Percentiles rank a stretch among this genome's conserved stretches.
phyloP scores from a whole-genome alignment of 2,113 vertebrate species.

The Columba livia region DNA sequence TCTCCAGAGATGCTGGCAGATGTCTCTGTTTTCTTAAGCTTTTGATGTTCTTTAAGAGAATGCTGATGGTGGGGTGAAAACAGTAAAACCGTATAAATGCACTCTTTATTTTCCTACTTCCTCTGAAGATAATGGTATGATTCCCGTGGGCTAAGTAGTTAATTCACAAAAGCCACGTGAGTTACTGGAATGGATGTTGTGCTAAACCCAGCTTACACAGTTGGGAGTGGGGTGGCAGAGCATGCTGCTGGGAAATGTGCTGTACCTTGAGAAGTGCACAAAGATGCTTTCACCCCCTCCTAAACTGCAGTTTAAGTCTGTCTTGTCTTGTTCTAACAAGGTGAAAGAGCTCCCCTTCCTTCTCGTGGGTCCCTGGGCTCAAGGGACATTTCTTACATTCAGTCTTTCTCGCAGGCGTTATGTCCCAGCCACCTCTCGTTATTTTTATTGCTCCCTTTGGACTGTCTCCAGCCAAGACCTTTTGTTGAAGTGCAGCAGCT shows the following conservation, averaged over 20 bases:
- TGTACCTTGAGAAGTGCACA: background rate
- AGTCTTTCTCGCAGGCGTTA: background rate
- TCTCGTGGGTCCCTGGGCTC: fast-evolving
- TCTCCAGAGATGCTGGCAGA: slow-evolving; percentile 8
- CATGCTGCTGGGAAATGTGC: fast-evolving
- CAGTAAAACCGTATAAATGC: slow-evolving; percentile 1
- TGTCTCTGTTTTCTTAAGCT: background rate
- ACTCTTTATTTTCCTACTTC: slow-evolving; percentile 10
- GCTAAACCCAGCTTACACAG: background rate
- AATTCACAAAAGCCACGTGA: background rate
- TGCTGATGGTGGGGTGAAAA: background rate
- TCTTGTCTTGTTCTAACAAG: background rate
- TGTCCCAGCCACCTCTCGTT: background rate
- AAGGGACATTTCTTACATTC: background rate
- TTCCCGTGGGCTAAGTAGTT: background rate
- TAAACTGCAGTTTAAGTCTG: background rate
- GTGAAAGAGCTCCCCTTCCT: background rate
- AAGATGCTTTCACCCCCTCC: background rate
- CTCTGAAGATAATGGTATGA: slow-evolving; percentile 16
- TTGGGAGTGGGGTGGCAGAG: fast-evolving
- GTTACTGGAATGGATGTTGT: background rate
- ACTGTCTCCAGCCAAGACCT: background rate
- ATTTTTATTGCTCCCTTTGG: background rate
- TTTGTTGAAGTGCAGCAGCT: background rate
- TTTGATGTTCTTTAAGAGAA: slow-evolving; percentile 29